Base-by-base conservation (phyloP, 2,888 invertebrate genomes). In the Bugula neritina region DNA sequence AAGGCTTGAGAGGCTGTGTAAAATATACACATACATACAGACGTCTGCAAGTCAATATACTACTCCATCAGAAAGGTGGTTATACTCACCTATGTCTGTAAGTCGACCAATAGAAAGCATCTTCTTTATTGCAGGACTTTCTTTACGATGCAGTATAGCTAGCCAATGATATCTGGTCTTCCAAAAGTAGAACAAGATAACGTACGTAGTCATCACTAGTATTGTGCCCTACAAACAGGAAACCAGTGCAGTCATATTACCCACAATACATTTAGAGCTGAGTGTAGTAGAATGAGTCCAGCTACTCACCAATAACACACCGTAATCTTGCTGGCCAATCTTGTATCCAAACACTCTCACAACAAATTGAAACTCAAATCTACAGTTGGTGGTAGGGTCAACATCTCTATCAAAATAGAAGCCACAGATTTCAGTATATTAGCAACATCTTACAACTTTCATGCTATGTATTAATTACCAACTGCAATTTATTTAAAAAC, bases 341-440 rank as follows among this genome's bases (percentile, higher is more conserved):
- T 63, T 63, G 31, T 63, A 63, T 27, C 63, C 63, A 63, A 63
- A 63, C 31, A 63, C 31, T 63, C 63, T 2, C 2, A 63, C 63
- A 25, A 63, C 63, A 63, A 63, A 63, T n/a, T 63, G 29, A 25
- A 63, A 13, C 27, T 63, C 63, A 63, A 29, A 63, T 31, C 34
- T 63, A 31, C 63, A 63, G 63, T 63, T 63, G 29, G 63, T 63
- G 3, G 31, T 63, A 10, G 27, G 1, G 27, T 63, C 63, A 10
- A 63, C 63, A 17, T 63, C 63, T 10, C 63, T 63, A 31, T 10
- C 27, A 63, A 5, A n/a, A n/a, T n/a, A n/a, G n/a, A n/a, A n/a
- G n/a, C n/a, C 52, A 52, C 13, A 52, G 10, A 52, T 17, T n/a
- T n/a, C n/a, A n/a, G n/a, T n/a, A n/a, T n/a, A n/a, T n/a, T n/a